phyloP scores from a whole-genome alignment of 1,140 invertebrate species.

The Trichonephila clavipes region DNA sequence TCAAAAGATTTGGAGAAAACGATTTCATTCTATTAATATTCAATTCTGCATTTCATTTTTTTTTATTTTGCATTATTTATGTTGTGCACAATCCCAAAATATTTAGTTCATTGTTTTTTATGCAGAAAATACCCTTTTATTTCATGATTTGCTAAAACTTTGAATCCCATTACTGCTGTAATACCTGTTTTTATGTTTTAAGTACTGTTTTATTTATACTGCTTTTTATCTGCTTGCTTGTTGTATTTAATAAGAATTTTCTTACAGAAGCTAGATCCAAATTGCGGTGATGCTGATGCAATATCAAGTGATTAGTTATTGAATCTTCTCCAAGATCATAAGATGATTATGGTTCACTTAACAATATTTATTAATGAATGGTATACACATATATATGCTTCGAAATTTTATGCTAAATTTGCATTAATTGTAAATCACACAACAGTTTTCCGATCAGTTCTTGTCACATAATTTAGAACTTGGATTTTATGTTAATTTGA shows the following conservation, averaged over 20 bases:
- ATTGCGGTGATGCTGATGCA: neutral
- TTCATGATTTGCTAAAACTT: neutral
- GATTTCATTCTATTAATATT: no score
- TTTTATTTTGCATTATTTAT: neutral
- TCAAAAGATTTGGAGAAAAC: no score
- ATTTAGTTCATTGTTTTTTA: no score
- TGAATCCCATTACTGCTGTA: neutral
- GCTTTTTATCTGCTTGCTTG: neutral
- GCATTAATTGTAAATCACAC: neutral
- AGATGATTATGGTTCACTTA: constrained; percentile 3
- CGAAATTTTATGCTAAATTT: neutral
- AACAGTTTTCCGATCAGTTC: no score
- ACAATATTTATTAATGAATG: constrained; percentile 4
- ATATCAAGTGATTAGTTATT: constrained; percentile 21
- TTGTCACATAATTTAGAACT: no score
- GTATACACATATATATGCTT: neutral
- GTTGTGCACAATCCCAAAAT: neutral
- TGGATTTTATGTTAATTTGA: no score
- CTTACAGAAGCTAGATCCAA: constrained; percentile 20
- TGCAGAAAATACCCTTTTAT: neutral
- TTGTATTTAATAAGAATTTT: neutral
- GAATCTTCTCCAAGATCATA: neutral
- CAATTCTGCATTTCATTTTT: neutral
- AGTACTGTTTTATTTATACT: neutral
- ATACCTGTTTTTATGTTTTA: neutral